These are phyloP conservation scores for Ailuropoda melanoleuca DNA, from an alignment of 2,113 vertebrate genomes.

Conservation along the genomic window DNA sequence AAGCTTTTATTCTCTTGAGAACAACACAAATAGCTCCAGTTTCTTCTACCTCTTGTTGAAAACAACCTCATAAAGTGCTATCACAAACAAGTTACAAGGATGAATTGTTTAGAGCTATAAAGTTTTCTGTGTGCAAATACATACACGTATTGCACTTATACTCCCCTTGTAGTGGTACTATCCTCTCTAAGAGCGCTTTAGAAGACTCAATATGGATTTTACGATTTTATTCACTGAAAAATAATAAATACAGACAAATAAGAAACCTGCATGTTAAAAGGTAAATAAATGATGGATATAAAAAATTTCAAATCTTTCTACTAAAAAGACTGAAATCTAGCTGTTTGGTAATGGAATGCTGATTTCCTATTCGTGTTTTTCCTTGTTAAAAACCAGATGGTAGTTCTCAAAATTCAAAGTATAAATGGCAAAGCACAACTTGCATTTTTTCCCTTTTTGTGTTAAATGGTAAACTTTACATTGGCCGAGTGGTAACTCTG, in stretches of 20 bases:
- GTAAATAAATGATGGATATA: not conserved
- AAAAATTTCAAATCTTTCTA: slow-evolving; percentile 1
- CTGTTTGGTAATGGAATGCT: slow-evolving; percentile 11
- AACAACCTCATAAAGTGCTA: slow-evolving; percentile 24
- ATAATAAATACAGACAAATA: slow-evolving; percentile 12
- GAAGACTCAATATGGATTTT: not conserved
- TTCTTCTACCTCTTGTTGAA: slow-evolving; percentile 56
- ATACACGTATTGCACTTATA: not conserved
- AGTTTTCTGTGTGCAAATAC: slow-evolving; percentile 46
- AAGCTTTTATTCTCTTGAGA: slow-evolving; percentile 56
- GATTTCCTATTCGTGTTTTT: not conserved
- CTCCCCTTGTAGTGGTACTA: not conserved
- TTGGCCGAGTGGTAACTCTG: not conserved
- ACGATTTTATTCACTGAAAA: not conserved
- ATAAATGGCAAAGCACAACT: not conserved
- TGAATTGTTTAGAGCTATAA: slow-evolving; percentile 34
- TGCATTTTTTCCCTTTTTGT: not conserved
- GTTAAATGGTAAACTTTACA: not conserved
- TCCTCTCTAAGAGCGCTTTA: not conserved
- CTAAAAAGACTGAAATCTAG: not conserved
- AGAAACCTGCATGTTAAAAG: not conserved
- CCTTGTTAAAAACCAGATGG: not conserved
- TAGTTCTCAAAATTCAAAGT: slow-evolving; percentile 25
- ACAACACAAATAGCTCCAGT: slow-evolving; percentile 53
- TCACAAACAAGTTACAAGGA: slow-evolving; percentile 8